These are phyloP conservation scores for Oedothorax gibbosus DNA, from an alignment of 1,140 invertebrate species.

Conservation along the genomic window DNA sequence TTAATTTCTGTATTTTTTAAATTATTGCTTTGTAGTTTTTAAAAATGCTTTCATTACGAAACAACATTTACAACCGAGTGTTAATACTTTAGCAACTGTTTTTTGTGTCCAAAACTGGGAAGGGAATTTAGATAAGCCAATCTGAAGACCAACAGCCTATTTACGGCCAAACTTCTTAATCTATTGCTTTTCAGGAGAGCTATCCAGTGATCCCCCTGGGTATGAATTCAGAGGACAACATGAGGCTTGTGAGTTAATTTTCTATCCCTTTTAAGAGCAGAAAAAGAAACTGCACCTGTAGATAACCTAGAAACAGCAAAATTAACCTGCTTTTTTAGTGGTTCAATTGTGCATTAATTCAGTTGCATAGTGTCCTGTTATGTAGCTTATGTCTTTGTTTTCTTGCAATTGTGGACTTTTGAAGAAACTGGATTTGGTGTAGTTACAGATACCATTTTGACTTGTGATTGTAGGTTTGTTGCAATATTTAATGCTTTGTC, in stretches of 20 bases:
- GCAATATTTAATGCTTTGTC: slow-evolving; percentile 55
- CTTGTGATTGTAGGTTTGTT: slow-evolving; percentile 41
- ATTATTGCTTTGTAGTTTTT: too few relatives aligned
- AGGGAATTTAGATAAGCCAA: too few relatives aligned
- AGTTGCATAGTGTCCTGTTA: slow-evolving; percentile 54
- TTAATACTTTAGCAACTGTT: too few relatives aligned
- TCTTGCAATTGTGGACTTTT: slow-evolving; percentile 1
- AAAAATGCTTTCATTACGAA: too few relatives aligned
- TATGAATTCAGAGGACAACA: slow-evolving; percentile 47
- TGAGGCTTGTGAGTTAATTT: slow-evolving; percentile 56
- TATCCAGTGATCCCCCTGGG: slow-evolving; percentile 44
- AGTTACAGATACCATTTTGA: not conserved
- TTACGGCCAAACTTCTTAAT: slow-evolving; percentile 53
- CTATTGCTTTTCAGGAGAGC: slow-evolving; percentile 57
- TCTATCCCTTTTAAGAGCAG: slow-evolving; percentile 49
- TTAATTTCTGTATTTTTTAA: too few relatives aligned
- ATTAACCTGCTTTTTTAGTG: slow-evolving; percentile 52
- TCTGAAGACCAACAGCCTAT: slow-evolving; percentile 5
- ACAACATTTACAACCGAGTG: too few relatives aligned
- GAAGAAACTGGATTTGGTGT: not conserved
- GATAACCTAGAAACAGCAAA: slow-evolving; percentile 54
- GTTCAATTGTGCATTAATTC: slow-evolving; percentile 48
- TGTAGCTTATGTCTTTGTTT: slow-evolving; percentile 47
- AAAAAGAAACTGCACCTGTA: slow-evolving; percentile 56
- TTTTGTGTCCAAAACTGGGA: too few relatives aligned